Evolutionary conservation across 2,797 vertebrate genomes (phyloP), one percentile per base, ranked within the genome.

Genomic region (Chrysocyon brachyurus): DNA sequence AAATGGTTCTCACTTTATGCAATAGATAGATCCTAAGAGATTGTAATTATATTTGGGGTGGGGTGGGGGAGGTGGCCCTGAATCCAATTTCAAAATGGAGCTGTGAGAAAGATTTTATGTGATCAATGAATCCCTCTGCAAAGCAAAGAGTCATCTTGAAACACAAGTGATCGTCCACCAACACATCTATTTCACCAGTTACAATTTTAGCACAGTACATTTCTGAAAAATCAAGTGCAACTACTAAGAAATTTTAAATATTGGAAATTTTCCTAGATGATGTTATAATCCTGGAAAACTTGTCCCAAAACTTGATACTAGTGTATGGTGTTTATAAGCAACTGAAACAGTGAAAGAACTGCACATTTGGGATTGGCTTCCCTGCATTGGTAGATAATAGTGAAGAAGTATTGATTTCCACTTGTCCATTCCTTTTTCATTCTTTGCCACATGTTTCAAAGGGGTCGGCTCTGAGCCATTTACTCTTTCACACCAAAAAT

Each of bases 391-490:
- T 46, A 94, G 94, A 96, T 68, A 90, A 83, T 57, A 88, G 96
- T n/a, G 54, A 59, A 75, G 92, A 82, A 81, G 56, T 90, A 95
- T 94, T 97, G 98, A 97, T 97, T 97, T 94, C 72, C 24, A 40
- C 95, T 96, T 93, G 97, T 95, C 92, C 54, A 56, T 97, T 97
- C 87, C 77, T 91, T 95, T 96, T 94, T 87, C 95, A 59, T 96
- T 96, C 95, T 75, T 94, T 85, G 86, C 79, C 83, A 64, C 85
- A 72, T 72, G 70, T 92, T 96, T 96, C 97, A 94, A 92, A 97
- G 90, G 93, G 97, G 96, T 97, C 84, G 90, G 63, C 57, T 93
- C 82, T 19, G 73, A 97, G 87, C 86, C 96, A 49, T 86, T 94
- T 89, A 77, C 57, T 95, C 93, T 94, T 97, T 95, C 94, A 94